Conservation (phyloP, 2,888 invertebrate species). For the Ctena decussata region DNA sequence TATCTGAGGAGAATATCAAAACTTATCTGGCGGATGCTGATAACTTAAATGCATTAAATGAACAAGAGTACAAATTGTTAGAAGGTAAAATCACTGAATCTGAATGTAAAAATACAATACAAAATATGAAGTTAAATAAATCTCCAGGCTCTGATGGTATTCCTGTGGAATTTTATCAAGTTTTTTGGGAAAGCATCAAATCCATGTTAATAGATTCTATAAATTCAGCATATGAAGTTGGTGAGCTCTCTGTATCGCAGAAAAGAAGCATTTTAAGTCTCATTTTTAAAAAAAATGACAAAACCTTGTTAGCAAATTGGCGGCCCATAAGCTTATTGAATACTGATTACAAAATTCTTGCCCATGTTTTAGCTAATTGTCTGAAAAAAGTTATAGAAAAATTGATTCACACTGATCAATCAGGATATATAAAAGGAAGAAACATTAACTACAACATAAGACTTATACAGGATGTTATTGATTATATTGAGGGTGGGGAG, state of each 20-base stretch:
- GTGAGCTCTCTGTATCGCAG: too few species aligned
- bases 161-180: slow-evolving; percentile 33
- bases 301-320: background rate
- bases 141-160: slow-evolving; percentile 34
- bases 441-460: slow-evolving; percentile 18
- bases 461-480: slow-evolving; percentile 27
- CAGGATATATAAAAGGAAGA: slow-evolving; percentile 22
- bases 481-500: background rate
- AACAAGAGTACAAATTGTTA: background rate
- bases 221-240: slow-evolving; percentile 14
- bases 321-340: slow-evolving; percentile 23
- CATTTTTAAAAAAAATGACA: background rate
- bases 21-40: background rate
- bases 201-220: slow-evolving; percentile 10
- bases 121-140: slow-evolving; percentile 43
- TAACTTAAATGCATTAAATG: background rate
- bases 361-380: slow-evolving; percentile 8
- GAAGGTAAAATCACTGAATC: background rate
- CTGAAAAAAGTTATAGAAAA: background rate
- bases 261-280: slow-evolving; percentile 9
- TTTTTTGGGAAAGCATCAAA: slow-evolving; percentile 21
- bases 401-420: slow-evolving; percentile 7
- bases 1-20: background rate
- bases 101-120: slow-evolving; percentile 1
- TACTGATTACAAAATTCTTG: slow-evolving; percentile 15